Evolutionary conservation across 2,113 vertebrate genomes (phyloP).

Genomic region (Muntiacus reevesi): DNA sequence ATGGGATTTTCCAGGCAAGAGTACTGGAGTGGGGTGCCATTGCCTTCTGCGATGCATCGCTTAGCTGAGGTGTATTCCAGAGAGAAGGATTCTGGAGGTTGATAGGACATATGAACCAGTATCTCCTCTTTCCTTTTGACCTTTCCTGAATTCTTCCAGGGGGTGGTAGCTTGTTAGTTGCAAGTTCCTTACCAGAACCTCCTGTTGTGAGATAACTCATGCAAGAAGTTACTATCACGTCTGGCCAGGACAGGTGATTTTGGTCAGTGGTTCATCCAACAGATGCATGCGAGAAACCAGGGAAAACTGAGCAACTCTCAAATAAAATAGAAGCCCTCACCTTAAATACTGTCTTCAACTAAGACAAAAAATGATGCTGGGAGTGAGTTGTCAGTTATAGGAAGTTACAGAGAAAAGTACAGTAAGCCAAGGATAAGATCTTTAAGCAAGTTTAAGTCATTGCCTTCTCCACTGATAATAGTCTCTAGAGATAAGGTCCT

Average conservation of each 20-base stretch:
- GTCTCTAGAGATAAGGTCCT: not conserved
- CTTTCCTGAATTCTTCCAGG: not conserved
- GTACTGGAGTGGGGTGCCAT: no score
- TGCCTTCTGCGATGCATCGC: not conserved
- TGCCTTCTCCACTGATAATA: not conserved
- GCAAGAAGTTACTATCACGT: accelerated
- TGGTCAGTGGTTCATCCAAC: not conserved
- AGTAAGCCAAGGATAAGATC: not conserved
- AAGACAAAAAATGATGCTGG: not conserved
- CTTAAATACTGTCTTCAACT: not conserved
- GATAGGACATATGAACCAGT: not conserved
- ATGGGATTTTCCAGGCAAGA: no score
- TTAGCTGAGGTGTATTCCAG: not conserved
- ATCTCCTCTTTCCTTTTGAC: not conserved
- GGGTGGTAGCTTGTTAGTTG: not conserved
- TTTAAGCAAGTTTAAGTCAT: not conserved
- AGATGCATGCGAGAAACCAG: not conserved
- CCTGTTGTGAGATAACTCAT: not conserved
- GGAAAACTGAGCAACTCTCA: not conserved
- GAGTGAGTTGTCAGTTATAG: not conserved
- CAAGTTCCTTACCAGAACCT: not conserved
- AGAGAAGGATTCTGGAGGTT: not conserved
- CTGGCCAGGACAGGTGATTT: not conserved
- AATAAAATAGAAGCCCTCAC: not conserved
- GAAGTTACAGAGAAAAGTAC: not conserved